Evolutionary conservation across 2,888 invertebrate species (phyloP), one percentile per base, ranked within the genome.

Genomic region (Pycnomerus fuliginosus): DNA sequence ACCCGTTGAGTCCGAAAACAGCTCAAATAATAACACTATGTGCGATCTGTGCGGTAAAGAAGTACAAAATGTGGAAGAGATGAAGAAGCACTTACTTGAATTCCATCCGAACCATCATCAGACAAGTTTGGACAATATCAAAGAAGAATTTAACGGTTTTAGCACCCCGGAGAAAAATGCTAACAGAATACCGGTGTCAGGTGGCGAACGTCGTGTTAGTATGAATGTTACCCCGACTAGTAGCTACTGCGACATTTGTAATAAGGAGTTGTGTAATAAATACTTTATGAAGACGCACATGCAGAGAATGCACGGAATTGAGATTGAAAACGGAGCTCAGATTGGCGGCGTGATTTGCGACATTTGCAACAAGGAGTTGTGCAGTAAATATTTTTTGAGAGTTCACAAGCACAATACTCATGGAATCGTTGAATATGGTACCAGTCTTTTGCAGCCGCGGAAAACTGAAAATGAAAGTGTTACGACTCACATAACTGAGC

Each of bases 261-360:
- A 97, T 76, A 97, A 97, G 74, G 96, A 98, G 74, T 76, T 99
- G 58, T 99, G 98, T 77, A 99, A 99, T 77, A 99, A 99, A 73
- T 99, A 99, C 71, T 99, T 99, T 74, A 92, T 99, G 88, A 94
- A 97, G 71, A 98, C 97, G 1, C 99, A 99, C 76, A 97, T 97
- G 93, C 88, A 95, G 68, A 86, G 96, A 69, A 97, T 99, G 92
- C 99, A 94, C 72, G 93, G 93, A 28, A 94, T 94, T 61, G 91
- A 92, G 68, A 86, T 94, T 33, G 92, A 93, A 72, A 91, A 90
- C 64, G 92, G 91, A 12, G 88, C 92, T 20, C 91, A 90, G 69
- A 87, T 93, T 23, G 93, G 93, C 3, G 94, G 94, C 13, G 94
- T 93, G 3, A 89, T 94, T 30, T 96, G 96, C 73, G 95, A 96